phyloP scores from a whole-genome alignment of 2,113 vertebrate genomes.

The Morone chrysops region DNA sequence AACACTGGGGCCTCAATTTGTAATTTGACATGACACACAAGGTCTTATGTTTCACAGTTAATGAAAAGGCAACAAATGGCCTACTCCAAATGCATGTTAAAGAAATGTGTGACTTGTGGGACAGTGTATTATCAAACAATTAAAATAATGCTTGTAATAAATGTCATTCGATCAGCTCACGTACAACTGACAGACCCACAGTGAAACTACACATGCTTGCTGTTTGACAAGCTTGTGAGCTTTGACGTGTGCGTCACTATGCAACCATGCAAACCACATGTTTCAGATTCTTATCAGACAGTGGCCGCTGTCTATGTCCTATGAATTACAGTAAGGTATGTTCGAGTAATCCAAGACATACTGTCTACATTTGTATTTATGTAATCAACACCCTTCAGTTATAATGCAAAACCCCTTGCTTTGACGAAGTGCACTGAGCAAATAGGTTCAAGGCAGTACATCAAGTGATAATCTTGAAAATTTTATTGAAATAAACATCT shows the following conservation, averaged over 20 bases:
- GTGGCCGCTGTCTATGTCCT: background rate
- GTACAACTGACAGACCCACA: background rate
- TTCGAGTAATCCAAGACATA: background rate
- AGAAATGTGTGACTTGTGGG: background rate
- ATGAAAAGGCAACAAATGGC: slow-evolving; percentile 9
- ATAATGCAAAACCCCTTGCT: background rate
- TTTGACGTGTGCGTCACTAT: slow-evolving; percentile 30
- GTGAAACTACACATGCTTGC: background rate
- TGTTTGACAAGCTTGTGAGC: background rate
- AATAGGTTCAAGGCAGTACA: background rate
- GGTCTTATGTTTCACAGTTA: background rate
- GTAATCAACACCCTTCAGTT: slow-evolving; percentile 7
- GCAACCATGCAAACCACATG: slow-evolving; percentile 13
- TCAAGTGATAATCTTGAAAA: too few relatives aligned
- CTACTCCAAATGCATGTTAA: background rate
- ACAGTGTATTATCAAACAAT: background rate
- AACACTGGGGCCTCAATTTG: slow-evolving; percentile 12
- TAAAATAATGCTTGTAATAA: background rate
- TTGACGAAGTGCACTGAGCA: background rate
- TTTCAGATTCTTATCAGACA: slow-evolving; percentile 51
- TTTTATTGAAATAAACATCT: too few relatives aligned
- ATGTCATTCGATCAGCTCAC: background rate
- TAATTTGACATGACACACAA: slow-evolving; percentile 14
- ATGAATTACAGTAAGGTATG: slow-evolving; percentile 5
- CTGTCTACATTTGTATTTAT: background rate